phyloP scores from a whole-genome alignment of 2,113 vertebrate genomes.

The Cyphomyrus plagiostoma region DNA sequence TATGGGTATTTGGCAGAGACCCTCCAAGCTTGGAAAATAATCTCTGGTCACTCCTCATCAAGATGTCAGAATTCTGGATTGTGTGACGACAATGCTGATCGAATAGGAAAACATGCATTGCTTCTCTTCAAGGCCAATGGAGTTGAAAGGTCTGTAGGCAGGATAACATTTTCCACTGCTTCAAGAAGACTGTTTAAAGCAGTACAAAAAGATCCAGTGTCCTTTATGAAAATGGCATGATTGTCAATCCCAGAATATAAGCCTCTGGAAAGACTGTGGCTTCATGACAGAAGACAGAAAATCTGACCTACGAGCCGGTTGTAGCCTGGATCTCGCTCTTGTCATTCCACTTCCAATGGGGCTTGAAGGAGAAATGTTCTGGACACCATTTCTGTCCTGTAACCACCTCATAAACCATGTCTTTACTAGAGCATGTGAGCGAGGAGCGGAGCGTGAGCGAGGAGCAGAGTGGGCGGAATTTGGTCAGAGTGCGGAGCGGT shows the following conservation, averaged over 20 bases:
- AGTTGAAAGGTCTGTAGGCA: not conserved
- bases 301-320: not conserved
- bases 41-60: not conserved
- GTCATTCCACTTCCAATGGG: not conserved
- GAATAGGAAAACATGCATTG: not conserved
- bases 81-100: not conserved
- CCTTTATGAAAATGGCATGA: not conserved
- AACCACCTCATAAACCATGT: not conserved
- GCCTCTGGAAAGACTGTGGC: not conserved
- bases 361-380: not conserved
- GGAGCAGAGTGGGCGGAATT: too few relatives aligned
- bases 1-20: not conserved
- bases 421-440: too few relatives aligned
- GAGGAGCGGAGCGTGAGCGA: too few relatives aligned
- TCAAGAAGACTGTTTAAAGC: not conserved
- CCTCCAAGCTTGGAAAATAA: not conserved
- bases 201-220: slow-evolving; percentile 1
- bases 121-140: not conserved
- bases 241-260: not conserved
- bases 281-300: not conserved
- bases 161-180: not conserved
- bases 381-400: not conserved
- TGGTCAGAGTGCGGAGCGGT: too few relatives aligned
- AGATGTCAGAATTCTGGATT: not conserved
- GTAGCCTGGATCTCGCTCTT: not conserved